Base-by-base conservation (phyloP, 2,797 vertebrate species). In the Coregonus sp. region DNA sequence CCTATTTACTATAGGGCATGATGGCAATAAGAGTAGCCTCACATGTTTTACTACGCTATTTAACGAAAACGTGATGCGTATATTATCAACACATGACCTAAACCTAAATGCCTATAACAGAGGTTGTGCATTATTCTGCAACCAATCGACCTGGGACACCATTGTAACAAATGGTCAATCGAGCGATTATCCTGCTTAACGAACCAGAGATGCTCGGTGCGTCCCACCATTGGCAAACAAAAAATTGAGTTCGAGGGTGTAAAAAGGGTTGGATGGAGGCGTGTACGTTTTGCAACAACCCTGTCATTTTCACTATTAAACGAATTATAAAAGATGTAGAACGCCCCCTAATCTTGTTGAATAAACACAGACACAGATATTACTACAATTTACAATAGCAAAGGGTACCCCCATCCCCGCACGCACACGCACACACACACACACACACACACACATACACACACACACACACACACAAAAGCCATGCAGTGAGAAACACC, bases 101-200 rank as follows among this genome's bases (percentile, higher is more conserved):
- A 63, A 63, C 7, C 4, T 63, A 25, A 63, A 63, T 2, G 20
- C n/a, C 4, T 63, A 11, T 25, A 29, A 7, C 20, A 47, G 9
- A 47, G 40, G 40, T 11, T 47, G 35, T 47, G 59, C 37, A 7
- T 74, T 52, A 59, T 74, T 74, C 18, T 65, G 35, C 33, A 47
- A 74, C 59, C 72, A 12, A 74, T 63, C 72, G 72, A 74, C 72
- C 35, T 31, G 18, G 73, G 76, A 71, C 59, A 75, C 67, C 72
- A 72, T 73, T 75, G 76, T 81, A 75, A 75, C 80, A 75, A 78
- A 65, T 70, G 78, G 80, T 76, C 80, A 77, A 81, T 72, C 71
- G 74, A 77, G 66, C 35, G 56, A 72, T 78, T 78, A 68, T 75
- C 40, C 31, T 33, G 20, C 74, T 67, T 68, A 75, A 77, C 78